phyloP scores from a whole-genome alignment of 2,797 vertebrate species.

The Aplochiton taeniatus region DNA sequence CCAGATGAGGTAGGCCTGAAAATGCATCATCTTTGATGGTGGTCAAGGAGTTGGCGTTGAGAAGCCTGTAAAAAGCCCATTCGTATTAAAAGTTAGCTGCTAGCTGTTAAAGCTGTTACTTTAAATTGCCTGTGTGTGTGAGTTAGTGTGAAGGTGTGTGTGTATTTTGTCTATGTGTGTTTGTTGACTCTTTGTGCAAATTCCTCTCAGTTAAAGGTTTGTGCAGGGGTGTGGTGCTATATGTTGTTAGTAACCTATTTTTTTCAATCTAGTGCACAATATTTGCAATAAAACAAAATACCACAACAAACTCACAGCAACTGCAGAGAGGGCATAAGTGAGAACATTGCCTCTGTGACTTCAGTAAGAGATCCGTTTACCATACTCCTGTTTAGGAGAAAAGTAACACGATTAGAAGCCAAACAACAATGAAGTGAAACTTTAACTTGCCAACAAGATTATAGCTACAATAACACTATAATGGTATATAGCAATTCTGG shows the following conservation, averaged over 20 bases:
- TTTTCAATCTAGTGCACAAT: no score
- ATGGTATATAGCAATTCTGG: no score
- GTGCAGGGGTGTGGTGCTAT: no score
- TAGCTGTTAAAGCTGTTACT: no score
- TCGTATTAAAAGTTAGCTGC: not conserved
- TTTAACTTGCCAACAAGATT: no score
- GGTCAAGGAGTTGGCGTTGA: conserved; percentile 94
- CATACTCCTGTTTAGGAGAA: conserved; percentile 81
- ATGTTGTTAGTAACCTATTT: no score
- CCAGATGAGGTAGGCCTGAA: conserved; percentile 92
- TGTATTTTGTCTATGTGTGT: not conserved
- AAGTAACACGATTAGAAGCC: not conserved
- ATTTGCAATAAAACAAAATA: not conserved
- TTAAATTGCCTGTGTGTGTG: not conserved
- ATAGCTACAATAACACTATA: no score
- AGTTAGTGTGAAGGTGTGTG: not conserved
- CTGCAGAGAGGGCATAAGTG: conserved; percentile 93
- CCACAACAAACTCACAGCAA: conserved; percentile 83
- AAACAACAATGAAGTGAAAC: no score
- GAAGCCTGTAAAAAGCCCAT: conserved; percentile 74
- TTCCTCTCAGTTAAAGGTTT: no score
- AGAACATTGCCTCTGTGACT: conserved; percentile 94
- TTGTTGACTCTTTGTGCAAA: no score
- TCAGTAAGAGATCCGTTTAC: conserved; percentile 93
- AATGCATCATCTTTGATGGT: conserved; percentile 93